phyloP scores from a whole-genome alignment of 2,113 vertebrate species.

The Charina bottae region DNA sequence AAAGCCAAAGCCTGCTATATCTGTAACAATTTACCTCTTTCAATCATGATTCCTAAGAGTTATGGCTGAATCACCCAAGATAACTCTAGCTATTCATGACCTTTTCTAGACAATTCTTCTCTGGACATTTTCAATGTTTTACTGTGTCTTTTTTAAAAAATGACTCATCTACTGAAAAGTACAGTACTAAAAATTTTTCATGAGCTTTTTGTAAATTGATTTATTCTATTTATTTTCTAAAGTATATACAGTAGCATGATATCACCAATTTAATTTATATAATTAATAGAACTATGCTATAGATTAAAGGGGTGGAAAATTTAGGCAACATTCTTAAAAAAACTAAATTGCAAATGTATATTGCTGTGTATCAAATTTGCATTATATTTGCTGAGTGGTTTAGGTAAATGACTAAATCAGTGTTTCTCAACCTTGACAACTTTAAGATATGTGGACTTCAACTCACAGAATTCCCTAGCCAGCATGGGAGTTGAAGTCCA shows the following conservation, averaged over 20 bases:
- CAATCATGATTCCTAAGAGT: conserved; percentile 45
- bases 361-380: conserved; percentile 28
- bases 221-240: conserved; percentile 41
- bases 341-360: conserved; percentile 32
- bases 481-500: too few relatives aligned
- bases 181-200: conserved; percentile 39
- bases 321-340: conserved; percentile 18
- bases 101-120: conserved; percentile 8
- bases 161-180: conserved; percentile 38
- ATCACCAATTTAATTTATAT: neutral
- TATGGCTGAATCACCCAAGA: conserved; percentile 56
- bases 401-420: neutral
- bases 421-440: too few relatives aligned
- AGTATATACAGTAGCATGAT: neutral
- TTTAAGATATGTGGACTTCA: too few relatives aligned
- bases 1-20: conserved; percentile 40
- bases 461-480: too few relatives aligned
- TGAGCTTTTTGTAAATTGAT: conserved; percentile 44
- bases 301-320: neutral
- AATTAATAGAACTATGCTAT: neutral
- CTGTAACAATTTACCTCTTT: conserved; percentile 47
- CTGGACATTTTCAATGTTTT: conserved; percentile 49
- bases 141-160: conserved; percentile 43
- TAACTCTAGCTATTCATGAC: conserved; percentile 46
- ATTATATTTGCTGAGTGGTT: conserved; percentile 4